These are phyloP conservation scores for Lagopus muta DNA, from an alignment of 2,113 vertebrate species.

Conservation along the genomic window DNA sequence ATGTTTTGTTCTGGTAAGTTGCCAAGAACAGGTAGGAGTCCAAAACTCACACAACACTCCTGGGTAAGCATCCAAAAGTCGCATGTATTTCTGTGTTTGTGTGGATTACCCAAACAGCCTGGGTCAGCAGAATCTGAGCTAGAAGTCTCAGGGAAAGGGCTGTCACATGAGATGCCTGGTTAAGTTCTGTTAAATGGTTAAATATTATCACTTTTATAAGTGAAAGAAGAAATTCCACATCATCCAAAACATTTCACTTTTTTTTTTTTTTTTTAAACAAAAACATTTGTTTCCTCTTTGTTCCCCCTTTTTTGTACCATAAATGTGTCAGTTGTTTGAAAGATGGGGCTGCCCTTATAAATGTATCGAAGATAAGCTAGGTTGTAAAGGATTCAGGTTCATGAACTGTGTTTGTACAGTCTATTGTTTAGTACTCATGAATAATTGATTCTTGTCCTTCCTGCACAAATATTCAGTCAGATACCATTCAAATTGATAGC, in stretches of 20 bases:
- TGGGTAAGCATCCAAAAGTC: background rate
- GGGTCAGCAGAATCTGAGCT: constrained; percentile 56
- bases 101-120: constrained; percentile 10
- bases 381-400: constrained; percentile 71
- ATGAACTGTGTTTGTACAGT: constrained; percentile 74
- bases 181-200: constrained; percentile 44
- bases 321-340: constrained; percentile 56
- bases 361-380: constrained; percentile 60
- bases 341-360: constrained; percentile 62
- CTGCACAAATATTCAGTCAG: constrained; percentile 75
- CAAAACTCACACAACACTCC: constrained; percentile 25
- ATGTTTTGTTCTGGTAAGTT: background rate
- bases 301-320: background rate
- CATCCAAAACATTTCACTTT: constrained; percentile 23
- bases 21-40: constrained; percentile 9
- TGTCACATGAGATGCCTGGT: constrained; percentile 16
- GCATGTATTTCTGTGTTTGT: background rate
- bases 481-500: constrained; percentile 75
- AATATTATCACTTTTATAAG: constrained; percentile 1
- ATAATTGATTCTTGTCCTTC: constrained; percentile 76
- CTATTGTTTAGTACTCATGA: constrained; percentile 75
- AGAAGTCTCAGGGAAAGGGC: constrained; percentile 11
- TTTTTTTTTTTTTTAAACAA: background rate
- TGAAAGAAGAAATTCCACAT: background rate
- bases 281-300: constrained; percentile 43